Conservation (phyloP, 2,797 vertebrate genomes). For the Notoglanidium macrostoma region DNA sequence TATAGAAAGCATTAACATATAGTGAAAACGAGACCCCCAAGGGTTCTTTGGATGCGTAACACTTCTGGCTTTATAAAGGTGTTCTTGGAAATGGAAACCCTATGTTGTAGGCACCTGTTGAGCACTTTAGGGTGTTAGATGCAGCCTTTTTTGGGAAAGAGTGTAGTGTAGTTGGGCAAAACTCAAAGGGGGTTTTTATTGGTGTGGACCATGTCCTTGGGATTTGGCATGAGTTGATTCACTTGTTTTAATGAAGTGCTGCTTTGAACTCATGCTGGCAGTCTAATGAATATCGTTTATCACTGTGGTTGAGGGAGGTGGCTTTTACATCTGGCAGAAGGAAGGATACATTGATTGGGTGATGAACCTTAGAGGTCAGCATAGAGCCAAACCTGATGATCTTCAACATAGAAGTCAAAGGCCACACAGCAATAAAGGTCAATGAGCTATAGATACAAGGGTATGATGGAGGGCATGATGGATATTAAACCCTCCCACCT, state of each 20-base stretch:
- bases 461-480: background rate
- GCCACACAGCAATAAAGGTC: background rate
- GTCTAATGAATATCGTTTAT: conserved; percentile 65
- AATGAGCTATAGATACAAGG: background rate
- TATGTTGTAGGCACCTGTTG: no score
- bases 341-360: conserved; percentile 55
- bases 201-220: conserved; percentile 35
- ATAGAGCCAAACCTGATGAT: conserved; percentile 20
- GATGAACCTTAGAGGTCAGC: conserved; percentile 54
- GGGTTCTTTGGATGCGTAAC: background rate
- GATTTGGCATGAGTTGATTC: conserved; percentile 69
- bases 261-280: conserved; percentile 64
- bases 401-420: conserved; percentile 12
- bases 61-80: background rate
- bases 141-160: background rate
- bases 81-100: background rate
- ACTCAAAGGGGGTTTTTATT: background rate
- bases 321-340: conserved; percentile 49
- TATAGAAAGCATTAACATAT: background rate
- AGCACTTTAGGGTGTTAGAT: background rate
- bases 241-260: conserved; percentile 73
- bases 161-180: background rate
- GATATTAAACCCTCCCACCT: background rate
- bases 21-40: background rate
- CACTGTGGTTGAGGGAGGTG: conserved; percentile 50